Conservation (phyloP, 2,797 vertebrate genomes). For the Falco cherrug region DNA sequence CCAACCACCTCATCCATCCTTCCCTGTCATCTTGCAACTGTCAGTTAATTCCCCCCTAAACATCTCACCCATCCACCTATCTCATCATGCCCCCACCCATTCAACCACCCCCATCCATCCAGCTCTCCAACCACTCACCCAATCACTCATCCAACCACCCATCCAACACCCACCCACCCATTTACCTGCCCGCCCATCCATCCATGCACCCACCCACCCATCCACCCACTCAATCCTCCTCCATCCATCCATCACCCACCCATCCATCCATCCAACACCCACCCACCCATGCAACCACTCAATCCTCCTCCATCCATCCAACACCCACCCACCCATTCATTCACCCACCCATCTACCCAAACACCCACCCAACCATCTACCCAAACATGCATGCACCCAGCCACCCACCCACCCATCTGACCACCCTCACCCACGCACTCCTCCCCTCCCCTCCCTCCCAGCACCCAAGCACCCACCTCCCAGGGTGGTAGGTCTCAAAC, state of each 20-base stretch:
- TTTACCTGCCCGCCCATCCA: too few relatives aligned
- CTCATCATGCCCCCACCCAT: too few relatives aligned
- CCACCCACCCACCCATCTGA: not conserved
- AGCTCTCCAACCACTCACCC: not conserved
- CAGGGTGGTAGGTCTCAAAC: constrained; percentile 91
- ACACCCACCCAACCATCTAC: accelerated
- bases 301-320: too few relatives aligned
- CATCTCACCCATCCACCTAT: not conserved
- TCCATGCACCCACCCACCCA: too few relatives aligned
- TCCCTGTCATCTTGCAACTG: not conserved
- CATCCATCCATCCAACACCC: too few relatives aligned
- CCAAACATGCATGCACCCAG: not conserved
- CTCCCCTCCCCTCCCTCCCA: not conserved
- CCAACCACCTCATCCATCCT: not conserved
- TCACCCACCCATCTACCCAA: accelerated
- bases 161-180: not conserved
- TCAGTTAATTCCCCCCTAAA: not conserved
- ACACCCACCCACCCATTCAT: accelerated
- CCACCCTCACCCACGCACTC: not conserved
- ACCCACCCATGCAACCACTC: too few relatives aligned
- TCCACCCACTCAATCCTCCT: too few relatives aligned
- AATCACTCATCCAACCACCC: not conserved
- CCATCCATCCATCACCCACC: too few relatives aligned
- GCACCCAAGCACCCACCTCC: constrained; percentile 78
- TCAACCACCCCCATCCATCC: not conserved